phyloP scores from a whole-genome alignment of 2,797 vertebrate species.

The Sphenodon punctatus region DNA sequence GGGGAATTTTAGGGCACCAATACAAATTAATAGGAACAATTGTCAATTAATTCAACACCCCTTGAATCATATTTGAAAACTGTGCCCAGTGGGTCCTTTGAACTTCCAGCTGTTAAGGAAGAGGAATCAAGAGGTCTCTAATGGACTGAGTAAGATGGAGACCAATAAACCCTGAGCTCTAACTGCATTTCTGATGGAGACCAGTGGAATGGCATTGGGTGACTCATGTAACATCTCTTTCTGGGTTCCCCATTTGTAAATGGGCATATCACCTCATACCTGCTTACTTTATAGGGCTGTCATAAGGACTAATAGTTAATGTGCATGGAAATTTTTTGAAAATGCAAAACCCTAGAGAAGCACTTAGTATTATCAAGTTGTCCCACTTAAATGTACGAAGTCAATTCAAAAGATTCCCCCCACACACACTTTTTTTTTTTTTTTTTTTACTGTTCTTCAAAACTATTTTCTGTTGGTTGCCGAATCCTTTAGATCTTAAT shows the following conservation, averaged over 20 bases:
- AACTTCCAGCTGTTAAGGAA: not conserved
- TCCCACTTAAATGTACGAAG: not conserved
- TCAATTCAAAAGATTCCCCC: too few species aligned
- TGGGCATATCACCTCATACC: not conserved
- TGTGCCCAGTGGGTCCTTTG: not conserved
- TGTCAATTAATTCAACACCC: not conserved
- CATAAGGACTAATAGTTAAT: too few species aligned
- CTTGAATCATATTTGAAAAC: not conserved
- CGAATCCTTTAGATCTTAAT: not conserved
- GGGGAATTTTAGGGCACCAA: not conserved
- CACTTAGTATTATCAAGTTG: not conserved
- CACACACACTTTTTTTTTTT: not conserved
- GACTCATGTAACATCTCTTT: not conserved
- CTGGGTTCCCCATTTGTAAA: not conserved
- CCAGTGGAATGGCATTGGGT: not conserved
- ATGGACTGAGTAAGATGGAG: not conserved
- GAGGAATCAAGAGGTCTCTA: not conserved
- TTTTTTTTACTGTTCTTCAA: not conserved
- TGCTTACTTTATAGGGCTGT: too few species aligned
- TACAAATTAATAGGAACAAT: not conserved
- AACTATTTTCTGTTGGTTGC: not conserved
- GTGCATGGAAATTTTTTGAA: too few species aligned
- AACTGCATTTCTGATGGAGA: not conserved
- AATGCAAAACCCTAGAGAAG: too few species aligned
- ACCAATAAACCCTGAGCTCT: not conserved